A percentile compares a stretch with the other conserved stretches of the same genome.
Evolutionary conservation across 2,113 vertebrate genomes (phyloP).

Genomic region (Myotis davidii): DNA sequence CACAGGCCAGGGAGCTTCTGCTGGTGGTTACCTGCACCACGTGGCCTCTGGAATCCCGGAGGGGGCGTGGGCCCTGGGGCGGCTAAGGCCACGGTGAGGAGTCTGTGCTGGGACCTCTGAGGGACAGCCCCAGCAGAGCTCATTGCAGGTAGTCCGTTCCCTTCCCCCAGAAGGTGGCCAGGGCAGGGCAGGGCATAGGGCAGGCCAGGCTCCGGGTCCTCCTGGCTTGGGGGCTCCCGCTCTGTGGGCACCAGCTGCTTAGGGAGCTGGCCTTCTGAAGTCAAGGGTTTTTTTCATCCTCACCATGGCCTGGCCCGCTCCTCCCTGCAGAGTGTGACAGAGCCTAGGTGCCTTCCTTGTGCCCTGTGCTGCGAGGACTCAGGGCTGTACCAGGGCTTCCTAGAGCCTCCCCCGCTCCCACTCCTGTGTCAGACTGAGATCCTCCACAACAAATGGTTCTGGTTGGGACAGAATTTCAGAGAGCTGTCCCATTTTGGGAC

Average conservation of each 20-base stretch:
- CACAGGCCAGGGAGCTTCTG: rapidly evolving
- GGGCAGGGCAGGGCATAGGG: too few species aligned
- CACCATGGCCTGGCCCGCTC: not conserved
- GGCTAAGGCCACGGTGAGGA: too few species aligned
- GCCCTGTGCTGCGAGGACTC: not conserved
- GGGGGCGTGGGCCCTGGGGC: too few species aligned
- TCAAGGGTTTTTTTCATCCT: not conserved
- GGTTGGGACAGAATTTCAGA: not conserved
- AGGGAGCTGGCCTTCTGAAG: not conserved
- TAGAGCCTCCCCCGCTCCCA: not conserved
- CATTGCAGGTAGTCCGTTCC: too few species aligned
- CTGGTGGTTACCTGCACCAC: too few species aligned
- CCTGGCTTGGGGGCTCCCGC: too few species aligned
- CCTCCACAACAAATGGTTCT: not conserved
- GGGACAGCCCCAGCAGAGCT: too few species aligned
- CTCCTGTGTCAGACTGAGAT: not conserved
- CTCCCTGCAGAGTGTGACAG: not conserved
- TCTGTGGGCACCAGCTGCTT: not conserved
- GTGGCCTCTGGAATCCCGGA: too few species aligned
- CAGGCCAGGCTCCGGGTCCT: too few species aligned
- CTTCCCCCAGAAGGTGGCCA: too few species aligned
- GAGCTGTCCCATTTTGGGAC: not conserved
- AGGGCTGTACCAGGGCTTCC: not conserved
- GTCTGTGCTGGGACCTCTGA: too few species aligned
- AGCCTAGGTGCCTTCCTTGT: not conserved